Evolutionary conservation across 2,888 invertebrate species (phyloP).

Genomic region (Agrochola macilenta): DNA sequence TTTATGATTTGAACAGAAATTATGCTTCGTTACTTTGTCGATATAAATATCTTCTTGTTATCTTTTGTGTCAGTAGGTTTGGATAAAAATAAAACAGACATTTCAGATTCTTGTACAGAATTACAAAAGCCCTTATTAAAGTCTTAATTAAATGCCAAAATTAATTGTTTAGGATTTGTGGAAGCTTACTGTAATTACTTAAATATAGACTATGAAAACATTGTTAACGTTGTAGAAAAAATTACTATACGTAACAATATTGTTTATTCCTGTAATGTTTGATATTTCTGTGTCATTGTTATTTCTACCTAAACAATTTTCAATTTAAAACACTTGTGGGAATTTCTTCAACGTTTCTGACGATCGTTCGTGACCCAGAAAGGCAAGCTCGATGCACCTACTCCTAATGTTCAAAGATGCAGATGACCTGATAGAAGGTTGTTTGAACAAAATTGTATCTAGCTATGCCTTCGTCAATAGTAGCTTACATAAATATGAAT

Average conservation of each 20-base stretch:
- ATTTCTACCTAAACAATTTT: not conserved
- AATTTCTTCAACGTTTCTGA: conserved; percentile 12
- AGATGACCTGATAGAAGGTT: conserved; percentile 31
- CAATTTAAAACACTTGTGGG: conserved; percentile 7
- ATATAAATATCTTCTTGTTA: conserved; percentile 17
- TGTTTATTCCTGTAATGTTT: not conserved
- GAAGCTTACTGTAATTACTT: not conserved
- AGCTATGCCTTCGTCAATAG: not conserved
- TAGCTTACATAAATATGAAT: not conserved
- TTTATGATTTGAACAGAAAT: conserved; percentile 26
- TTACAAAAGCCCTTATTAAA: conserved; percentile 30
- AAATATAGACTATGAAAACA: not conserved
- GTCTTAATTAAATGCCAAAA: conserved; percentile 24
- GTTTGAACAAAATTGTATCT: not conserved
- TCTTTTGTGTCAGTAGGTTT: not conserved
- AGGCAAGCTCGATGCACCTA: conserved; percentile 21
- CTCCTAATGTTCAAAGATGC: conserved; percentile 32
- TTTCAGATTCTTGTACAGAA: conserved; percentile 11
- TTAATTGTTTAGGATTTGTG: conserved; percentile 8
- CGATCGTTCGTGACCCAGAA: conserved; percentile 30
- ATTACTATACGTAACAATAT: not conserved
- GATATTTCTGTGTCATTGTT: not conserved
- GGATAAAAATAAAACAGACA: conserved; percentile 16
- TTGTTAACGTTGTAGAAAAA: too few relatives aligned
- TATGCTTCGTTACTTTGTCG: conserved; percentile 8